These are phyloP conservation scores for Chromoteleia sp. DNA, from an alignment of 2,888 invertebrate species.

Conservation along the genomic window DNA sequence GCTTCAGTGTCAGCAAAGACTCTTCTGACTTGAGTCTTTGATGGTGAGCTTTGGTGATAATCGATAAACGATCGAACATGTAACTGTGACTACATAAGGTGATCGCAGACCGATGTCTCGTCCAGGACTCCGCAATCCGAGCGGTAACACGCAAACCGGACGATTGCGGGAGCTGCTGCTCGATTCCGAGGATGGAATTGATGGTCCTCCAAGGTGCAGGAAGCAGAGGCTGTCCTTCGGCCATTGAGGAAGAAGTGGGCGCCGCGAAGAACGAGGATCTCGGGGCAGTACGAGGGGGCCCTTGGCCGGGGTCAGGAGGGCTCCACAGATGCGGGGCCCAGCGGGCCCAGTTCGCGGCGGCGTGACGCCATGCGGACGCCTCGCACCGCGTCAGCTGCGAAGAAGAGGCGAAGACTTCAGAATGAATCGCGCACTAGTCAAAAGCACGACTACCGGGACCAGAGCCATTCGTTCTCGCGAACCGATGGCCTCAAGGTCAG, in stretches of 20 bases:
- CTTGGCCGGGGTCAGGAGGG: slow-evolving; percentile 74
- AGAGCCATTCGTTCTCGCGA: not conserved
- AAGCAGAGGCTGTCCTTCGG: slow-evolving; percentile 33
- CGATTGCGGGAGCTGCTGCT: slow-evolving; percentile 9
- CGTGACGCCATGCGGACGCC: slow-evolving; percentile 85
- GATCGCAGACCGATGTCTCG: slow-evolving; percentile 71
- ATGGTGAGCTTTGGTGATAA: not conserved
- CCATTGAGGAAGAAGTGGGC: slow-evolving; percentile 42
- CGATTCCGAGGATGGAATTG: slow-evolving; percentile 43
- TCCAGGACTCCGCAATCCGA: slow-evolving; percentile 45
- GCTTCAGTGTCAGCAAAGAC: too few species aligned
- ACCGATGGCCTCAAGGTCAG: slow-evolving; percentile 29
- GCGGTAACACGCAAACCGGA: slow-evolving; percentile 63
- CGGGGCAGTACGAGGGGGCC: slow-evolving; percentile 38
- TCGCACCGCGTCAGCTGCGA: slow-evolving; percentile 77
- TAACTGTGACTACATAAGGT: slow-evolving; percentile 8
- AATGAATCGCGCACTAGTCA: slow-evolving; percentile 17
- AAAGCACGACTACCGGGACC: slow-evolving; percentile 2
- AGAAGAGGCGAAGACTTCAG: slow-evolving; percentile 73
- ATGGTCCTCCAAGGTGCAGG: slow-evolving; percentile 26
- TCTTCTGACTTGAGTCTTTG: too few species aligned
- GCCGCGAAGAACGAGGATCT: slow-evolving; percentile 42
- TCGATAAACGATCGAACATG: slow-evolving; percentile 16
- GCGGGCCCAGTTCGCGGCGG: slow-evolving; percentile 82
- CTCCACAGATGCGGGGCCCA: slow-evolving; percentile 83